These are phyloP conservation scores for Mus musculus DNA, from an alignment of 2,113 vertebrate genomes.

Conservation along the genomic window GRCm39 chr1:148435001-148435500, in stretches of 20 bases:
- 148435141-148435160: too few relatives aligned
- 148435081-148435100: too few relatives aligned
- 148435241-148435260: conserved; percentile 26
- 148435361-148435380: neutral
- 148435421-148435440: neutral
- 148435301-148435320: conserved; percentile 15
- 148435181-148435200: too few relatives aligned
- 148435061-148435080: too few relatives aligned
- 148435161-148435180: too few relatives aligned
- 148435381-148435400: neutral
- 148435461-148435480: conserved; percentile 22
- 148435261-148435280: neutral
- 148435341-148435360: neutral
- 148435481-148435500: conserved; percentile 50
- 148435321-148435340: neutral
- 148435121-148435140: too few relatives aligned
- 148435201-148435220: too few relatives aligned
- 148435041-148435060: too few relatives aligned
- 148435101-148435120: too few relatives aligned
- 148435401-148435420: conserved; percentile 40
- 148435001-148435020: too few relatives aligned
- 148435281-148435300: conserved; percentile 38
- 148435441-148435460: neutral
- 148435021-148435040: too few relatives aligned
- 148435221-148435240: neutral